Base-by-base conservation (phyloP, 1,140 invertebrate genomes). In the Zophobas atratus region DNA sequence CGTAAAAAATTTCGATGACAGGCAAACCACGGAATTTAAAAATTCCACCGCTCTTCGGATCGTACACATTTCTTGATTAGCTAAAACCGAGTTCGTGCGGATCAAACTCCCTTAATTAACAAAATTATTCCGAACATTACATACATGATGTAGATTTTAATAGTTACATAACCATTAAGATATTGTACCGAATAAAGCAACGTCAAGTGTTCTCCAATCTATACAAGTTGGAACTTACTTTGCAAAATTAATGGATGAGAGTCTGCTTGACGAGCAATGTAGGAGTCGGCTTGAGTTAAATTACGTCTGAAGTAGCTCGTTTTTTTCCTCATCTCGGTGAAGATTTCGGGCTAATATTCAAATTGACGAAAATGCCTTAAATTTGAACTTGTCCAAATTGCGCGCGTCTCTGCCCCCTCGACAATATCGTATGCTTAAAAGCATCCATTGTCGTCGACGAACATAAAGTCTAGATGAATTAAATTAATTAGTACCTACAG, bases 381-480 rank as follows among this genome's bases (percentile, higher is more conserved):
- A 63, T 63, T 51, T 51, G 49, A 20, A 51, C 6, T 63, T 34
- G 35, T 32, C 57, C 6, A 63, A 63, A 63, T 63, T 43, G 60
- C 20, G 43, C 60, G 39, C 60, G 43, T 67, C 60, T 67, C 60
- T 60, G 20, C 20, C 20, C 20, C 20, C 36, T 60, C 36, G 38
- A 60, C 56, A 60, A 60, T 60, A 67, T 43, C 38, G 60, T 67
- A 32, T 67, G 60, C 60, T 67, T 67, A 67, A 67, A 67, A 67
- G 60, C 60, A 67, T 67, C 39, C 60, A 67, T 67, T 67, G 60
- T 67, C 6, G 4, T 5, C 6, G 49, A 20, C 49, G 49, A 51
- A 51, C 41, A 41, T 67, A 41, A 67, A 67, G 60, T 32, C 60
- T 32, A 6, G 20, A 67, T 67, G 60, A 67, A 67, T 67, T 67